Conservation (phyloP, 2,797 vertebrate species). For the Gastrophryne carolinensis region DNA sequence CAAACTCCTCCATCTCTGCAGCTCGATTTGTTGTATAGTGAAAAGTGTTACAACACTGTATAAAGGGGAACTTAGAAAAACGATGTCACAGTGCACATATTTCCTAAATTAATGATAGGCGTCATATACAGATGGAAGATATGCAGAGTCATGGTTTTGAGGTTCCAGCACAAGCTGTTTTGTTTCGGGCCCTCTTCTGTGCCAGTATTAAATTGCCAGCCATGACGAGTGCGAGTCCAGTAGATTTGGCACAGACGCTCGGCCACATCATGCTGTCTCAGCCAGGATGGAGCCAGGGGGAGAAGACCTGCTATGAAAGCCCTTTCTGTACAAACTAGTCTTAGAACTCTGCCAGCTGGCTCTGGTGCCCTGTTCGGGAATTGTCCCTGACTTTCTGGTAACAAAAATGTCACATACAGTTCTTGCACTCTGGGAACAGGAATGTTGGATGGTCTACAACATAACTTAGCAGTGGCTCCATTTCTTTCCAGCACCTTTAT, state of each 20-base stretch:
- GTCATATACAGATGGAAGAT: slow-evolving; percentile 31
- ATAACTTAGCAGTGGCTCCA: slow-evolving; percentile 1
- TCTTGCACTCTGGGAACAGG: slow-evolving; percentile 27
- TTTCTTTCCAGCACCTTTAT: slow-evolving; percentile 10
- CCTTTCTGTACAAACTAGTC: slow-evolving; percentile 36
- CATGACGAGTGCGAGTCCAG: slow-evolving; percentile 34
- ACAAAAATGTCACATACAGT: slow-evolving; percentile 47
- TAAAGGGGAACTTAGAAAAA: not conserved
- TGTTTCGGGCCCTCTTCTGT: slow-evolving; percentile 31
- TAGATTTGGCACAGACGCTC: slow-evolving; percentile 33
- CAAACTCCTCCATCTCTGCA: not conserved
- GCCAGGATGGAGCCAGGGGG: slow-evolving; percentile 41
- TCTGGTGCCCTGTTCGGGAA: slow-evolving; percentile 16
- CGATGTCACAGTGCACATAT: not conserved
- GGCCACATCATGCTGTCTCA: slow-evolving; percentile 36
- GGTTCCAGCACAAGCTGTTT: slow-evolving; percentile 1
- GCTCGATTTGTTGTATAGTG: not conserved
- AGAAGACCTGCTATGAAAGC: slow-evolving; percentile 46
- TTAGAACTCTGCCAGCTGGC: slow-evolving; percentile 41
- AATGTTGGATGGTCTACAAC: slow-evolving; percentile 25
- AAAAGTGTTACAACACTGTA: not conserved
- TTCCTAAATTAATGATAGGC: slow-evolving; percentile 23
- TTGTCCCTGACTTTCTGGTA: slow-evolving; percentile 49
- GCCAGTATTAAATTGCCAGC: slow-evolving; percentile 29
- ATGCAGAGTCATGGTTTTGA: slow-evolving; percentile 44